Evolutionary conservation across 2,888 invertebrate genomes (phyloP), one percentile per base, ranked within the genome.

Genomic region (Philereme transversata): DNA sequence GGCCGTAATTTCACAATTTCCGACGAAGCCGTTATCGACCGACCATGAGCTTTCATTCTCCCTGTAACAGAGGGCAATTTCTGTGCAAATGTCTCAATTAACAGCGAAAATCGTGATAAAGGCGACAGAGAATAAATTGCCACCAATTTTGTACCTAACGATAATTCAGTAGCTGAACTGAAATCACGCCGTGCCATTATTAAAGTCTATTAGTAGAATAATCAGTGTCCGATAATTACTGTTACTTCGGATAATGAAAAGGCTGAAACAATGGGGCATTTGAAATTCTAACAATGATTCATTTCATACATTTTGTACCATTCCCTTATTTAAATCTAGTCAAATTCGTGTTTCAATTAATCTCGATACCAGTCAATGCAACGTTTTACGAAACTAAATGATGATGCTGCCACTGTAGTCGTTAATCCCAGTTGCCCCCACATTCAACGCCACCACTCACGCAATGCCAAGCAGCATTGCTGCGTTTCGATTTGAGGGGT

Each of bases 11-110:
- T 70, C 65, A 56, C 55, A 62, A 64, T 60, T 70, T 71, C 65
- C 67, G 65, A 61, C 52, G 55, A 65, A 56, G 67, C 60, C 41
- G 67, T 71, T 78, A 78, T 76, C 69, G 68, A 52, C 56, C 53
- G 69, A 67, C 65, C 54, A 58, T 65, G 64, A 64, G 67, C 70
- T 73, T 76, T 71, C 70, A 74, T 78, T 80, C 69, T 68, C 69
- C 48, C 66, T 60, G 75, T 70, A 68, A 75, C 76, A 74, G 73
- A 72, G 62, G 71, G 79, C 76, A 79, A 87, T 86, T 84, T 81
- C 79, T 79, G 78, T 82, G 84, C 82, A 87, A 88, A 87, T 87
- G 86, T 84, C 86, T 86, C 85, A 87, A 87, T 87, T 87, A 86
- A 82, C 85, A 82, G 77, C 75, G 78, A 78, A 84, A 83, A 81